Evolutionary conservation across 2,888 invertebrate genomes (phyloP).

Genomic region (Notodonta ziczac): DNA sequence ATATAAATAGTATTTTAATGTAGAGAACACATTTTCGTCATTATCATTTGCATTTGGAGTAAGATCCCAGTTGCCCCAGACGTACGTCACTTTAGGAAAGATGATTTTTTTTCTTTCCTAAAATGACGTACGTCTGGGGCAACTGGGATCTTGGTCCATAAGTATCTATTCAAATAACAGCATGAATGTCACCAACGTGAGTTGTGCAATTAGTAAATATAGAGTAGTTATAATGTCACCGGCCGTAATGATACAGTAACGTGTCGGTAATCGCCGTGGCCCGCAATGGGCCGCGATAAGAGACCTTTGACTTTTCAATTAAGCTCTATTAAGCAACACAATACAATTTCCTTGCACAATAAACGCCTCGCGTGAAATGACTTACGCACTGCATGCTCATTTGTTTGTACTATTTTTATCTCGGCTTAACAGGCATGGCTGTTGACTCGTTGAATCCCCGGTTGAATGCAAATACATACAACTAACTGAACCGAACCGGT

Average conservation of each 20-base stretch:
- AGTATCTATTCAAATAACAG: slow-evolving; percentile 9
- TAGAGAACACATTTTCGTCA: neutral
- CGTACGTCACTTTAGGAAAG: no score
- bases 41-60: no score
- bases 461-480: slow-evolving; percentile 60
- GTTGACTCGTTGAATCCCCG: slow-evolving; percentile 46
- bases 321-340: slow-evolving; percentile 57
- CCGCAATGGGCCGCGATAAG: slow-evolving; percentile 47
- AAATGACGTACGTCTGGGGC: no score
- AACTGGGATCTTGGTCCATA: no score
- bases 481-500: slow-evolving; percentile 57
- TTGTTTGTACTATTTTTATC: slow-evolving; percentile 50
- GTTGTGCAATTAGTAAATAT: slow-evolving; percentile 39
- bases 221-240: slow-evolving; percentile 18
- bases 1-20: neutral
- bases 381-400: slow-evolving; percentile 37
- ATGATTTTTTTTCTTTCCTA: no score
- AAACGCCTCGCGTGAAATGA: slow-evolving; percentile 39
- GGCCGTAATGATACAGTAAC: slow-evolving; percentile 37
- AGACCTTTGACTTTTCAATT: slow-evolving; percentile 65
- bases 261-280: slow-evolving; percentile 46
- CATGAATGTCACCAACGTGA: slow-evolving; percentile 15
- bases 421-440: slow-evolving; percentile 34
- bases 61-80: no score
- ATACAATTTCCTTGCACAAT: slow-evolving; percentile 53